Evolutionary conservation across 2,113 vertebrate genomes (phyloP), one percentile per base, ranked within the genome.

Genomic region (Origma solitaria): DNA sequence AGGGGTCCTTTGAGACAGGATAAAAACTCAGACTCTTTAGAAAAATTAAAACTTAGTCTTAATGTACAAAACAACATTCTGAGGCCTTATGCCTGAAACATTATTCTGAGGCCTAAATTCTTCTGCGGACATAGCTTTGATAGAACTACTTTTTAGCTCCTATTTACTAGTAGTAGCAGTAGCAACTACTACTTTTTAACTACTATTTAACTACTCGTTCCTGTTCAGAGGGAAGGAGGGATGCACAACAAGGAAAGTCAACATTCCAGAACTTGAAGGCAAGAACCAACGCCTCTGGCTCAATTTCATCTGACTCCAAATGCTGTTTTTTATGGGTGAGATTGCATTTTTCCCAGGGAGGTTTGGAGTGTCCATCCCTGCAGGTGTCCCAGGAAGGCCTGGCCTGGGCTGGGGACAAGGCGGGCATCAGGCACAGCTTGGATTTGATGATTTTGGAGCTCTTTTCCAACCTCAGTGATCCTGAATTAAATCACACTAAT

Each of bases 401-500:
- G 60, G 35, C 51, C 7, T 45, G 77, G 47, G 30, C 25, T 56
- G 76, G 57, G 18, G 19, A 81, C 44, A 38, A 51, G 44, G 37
- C 58, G 51, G 13, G 15, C 1, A 44, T 50, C 0, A 1, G 51
- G 0, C 45, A 51, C 45, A 68, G 28, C n/a, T 20, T 6, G 38
- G 61, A 10, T 51, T 53, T 50, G 15, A 23, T 30, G 16, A 8
- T 1, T 50, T 53, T 45, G 69, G 19, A 60, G 38, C 9, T 17
- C 28, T 82, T 66, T 68, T 60, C 16, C 51, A 31, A 5, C 16
- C 40, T 47, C 24, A 22, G 0, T 8, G 11, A 15, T 54, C 35
- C 70, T 54, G 40, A 89, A 64, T 40, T 73, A 73, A 72, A 40
- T 54, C 70, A 27, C 17, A 25, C 15, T 24, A 20, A 10, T 4